These are phyloP conservation scores for Semnornis frantzii DNA, from an alignment of 2,113 vertebrate species.

Conservation along the genomic window DNA sequence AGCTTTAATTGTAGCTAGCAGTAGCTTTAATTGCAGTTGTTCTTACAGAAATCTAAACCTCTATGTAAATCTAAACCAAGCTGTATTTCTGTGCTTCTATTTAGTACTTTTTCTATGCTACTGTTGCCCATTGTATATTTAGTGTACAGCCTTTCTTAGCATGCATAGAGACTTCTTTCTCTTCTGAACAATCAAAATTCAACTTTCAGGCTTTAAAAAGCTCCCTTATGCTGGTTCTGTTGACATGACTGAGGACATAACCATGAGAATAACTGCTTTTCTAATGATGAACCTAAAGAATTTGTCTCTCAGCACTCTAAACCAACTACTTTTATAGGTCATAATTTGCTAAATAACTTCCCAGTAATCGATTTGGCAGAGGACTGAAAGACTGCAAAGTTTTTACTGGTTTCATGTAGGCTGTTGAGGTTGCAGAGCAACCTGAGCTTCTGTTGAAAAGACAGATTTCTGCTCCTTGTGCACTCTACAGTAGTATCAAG, in stretches of 20 bases:
- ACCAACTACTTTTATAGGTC: not conserved
- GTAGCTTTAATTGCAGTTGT: not conserved
- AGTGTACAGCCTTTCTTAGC: not conserved
- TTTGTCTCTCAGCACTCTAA: not conserved
- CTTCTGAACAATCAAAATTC: not conserved
- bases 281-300: not conserved
- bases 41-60: not conserved
- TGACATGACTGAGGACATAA: rapidly evolving
- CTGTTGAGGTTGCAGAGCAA: not conserved
- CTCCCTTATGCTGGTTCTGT: not conserved
- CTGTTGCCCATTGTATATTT: not conserved
- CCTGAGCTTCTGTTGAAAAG: not conserved
- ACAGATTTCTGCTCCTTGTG: not conserved
- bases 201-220: not conserved
- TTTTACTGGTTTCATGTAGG: not conserved
- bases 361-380: not conserved
- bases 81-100: not conserved
- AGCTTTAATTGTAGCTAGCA: not conserved
- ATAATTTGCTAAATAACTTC: not conserved
- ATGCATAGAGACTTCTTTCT: not conserved
- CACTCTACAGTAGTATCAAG: too few species aligned
- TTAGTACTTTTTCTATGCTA: not conserved
- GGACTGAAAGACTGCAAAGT: not conserved
- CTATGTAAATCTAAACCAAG: not conserved
- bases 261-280: not conserved